Conservation (phyloP, 2,888 invertebrate species). For the Folsomia manolachei region DNA sequence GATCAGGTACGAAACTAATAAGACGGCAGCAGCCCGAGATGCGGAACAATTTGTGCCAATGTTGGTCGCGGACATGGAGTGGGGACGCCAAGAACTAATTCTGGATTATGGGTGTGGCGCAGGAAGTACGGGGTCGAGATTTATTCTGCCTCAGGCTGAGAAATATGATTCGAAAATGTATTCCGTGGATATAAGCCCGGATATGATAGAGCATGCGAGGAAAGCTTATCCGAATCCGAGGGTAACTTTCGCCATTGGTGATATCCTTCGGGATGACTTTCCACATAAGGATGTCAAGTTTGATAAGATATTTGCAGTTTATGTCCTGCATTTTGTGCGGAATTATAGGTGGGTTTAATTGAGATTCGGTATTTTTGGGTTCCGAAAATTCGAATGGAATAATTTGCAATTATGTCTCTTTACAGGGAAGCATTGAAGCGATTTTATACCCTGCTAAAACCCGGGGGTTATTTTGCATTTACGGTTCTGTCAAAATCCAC, state of each 20-base stretch:
- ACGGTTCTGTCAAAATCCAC: constrained; percentile 28
- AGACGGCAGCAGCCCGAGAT: constrained; percentile 23
- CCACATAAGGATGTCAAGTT: constrained; percentile 32
- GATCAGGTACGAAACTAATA: not conserved
- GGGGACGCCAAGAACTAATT: constrained; percentile 25
- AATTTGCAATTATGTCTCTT: not conserved
- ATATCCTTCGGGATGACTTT: constrained; percentile 31
- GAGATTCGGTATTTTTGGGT: not conserved
- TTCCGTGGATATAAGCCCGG: constrained; percentile 38
- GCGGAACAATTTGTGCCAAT: constrained; percentile 36
- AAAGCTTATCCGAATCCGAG: constrained; percentile 29
- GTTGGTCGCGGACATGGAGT: constrained; percentile 28
- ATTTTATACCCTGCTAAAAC: constrained; percentile 28
- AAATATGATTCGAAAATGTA: constrained; percentile 28
- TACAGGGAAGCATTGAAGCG: constrained; percentile 26
- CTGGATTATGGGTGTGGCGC: constrained; percentile 46
- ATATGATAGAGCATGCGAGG: constrained; percentile 42
- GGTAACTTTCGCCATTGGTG: constrained; percentile 25
- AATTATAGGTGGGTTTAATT: constrained; percentile 29
- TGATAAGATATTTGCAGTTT: constrained; percentile 42
- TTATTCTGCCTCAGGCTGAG: constrained; percentile 33
- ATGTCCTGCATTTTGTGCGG: constrained; percentile 41
- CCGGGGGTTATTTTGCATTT: constrained; percentile 35
- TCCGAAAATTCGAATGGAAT: not conserved
- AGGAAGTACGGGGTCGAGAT: constrained; percentile 34